A percentile compares a stretch with the other conserved stretches of the same genome.
Conservation (phyloP, 2,113 vertebrate genomes). For the human (Homo sapiens) region GRCh38 chrX:38091001-38091500, state of each 20-base stretch:
- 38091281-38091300: slow-evolving; percentile 49
- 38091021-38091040: background rate
- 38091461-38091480: background rate
- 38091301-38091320: slow-evolving; percentile 1
- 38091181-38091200: background rate
- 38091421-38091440: background rate
- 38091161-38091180: background rate
- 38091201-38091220: background rate
- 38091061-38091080: background rate
- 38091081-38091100: background rate
- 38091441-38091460: slow-evolving; percentile 20
- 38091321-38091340: slow-evolving; percentile 48
- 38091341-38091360: slow-evolving; percentile 46
- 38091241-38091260: slow-evolving; percentile 30
- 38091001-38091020: background rate
- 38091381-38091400: slow-evolving; percentile 4
- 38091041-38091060: background rate
- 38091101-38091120: background rate
- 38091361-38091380: background rate
- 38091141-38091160: background rate
- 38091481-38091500: background rate
- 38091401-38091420: background rate
- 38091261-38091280: background rate
- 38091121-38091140: background rate
- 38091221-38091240: background rate